Conservation (phyloP, 2,113 vertebrate genomes). For the Austrofundulus limnaeus region DNA sequence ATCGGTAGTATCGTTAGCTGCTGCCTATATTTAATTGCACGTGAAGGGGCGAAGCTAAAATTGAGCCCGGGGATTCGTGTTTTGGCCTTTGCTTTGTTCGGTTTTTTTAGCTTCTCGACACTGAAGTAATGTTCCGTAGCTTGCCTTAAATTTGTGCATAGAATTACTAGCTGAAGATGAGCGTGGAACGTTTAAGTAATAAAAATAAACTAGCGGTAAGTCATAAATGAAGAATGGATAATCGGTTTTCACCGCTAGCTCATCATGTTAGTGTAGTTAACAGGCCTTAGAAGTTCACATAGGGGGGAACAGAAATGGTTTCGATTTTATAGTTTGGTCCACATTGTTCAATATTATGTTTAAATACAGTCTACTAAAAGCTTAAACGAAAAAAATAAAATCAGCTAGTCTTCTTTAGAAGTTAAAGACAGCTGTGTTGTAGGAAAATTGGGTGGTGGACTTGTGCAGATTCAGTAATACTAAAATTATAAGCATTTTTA, state of each 20-base stretch:
- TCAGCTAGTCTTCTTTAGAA: accelerated
- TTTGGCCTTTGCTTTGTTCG: slow-evolving; percentile 71
- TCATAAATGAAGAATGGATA: slow-evolving; percentile 1
- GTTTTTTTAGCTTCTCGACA: slow-evolving; percentile 9
- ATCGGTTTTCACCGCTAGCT: slow-evolving; percentile 5
- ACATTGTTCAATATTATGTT: not conserved
- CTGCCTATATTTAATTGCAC: slow-evolving; percentile 8
- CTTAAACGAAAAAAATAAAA: not conserved
- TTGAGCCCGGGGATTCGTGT: slow-evolving; percentile 64
- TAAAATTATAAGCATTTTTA: too few species aligned
- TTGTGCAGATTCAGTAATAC: not conserved
- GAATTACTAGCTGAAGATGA: accelerated
- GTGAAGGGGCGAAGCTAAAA: slow-evolving; percentile 50
- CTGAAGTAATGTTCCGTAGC: not conserved
- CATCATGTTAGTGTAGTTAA: slow-evolving; percentile 16
- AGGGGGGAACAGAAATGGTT: slow-evolving; percentile 20
- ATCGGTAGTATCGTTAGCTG: slow-evolving; percentile 8
- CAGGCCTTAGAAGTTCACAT: slow-evolving; percentile 43
- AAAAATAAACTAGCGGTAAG: not conserved
- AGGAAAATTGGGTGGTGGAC: slow-evolving; percentile 3
- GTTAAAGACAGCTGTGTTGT: too few species aligned
- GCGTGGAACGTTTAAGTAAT: too few species aligned
- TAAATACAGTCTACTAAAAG: not conserved
- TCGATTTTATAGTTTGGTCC: not conserved
- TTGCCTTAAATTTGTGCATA: not conserved